Evolutionary conservation across 2,113 vertebrate genomes (phyloP).

Genomic region (Eretmochelys imbricata): DNA sequence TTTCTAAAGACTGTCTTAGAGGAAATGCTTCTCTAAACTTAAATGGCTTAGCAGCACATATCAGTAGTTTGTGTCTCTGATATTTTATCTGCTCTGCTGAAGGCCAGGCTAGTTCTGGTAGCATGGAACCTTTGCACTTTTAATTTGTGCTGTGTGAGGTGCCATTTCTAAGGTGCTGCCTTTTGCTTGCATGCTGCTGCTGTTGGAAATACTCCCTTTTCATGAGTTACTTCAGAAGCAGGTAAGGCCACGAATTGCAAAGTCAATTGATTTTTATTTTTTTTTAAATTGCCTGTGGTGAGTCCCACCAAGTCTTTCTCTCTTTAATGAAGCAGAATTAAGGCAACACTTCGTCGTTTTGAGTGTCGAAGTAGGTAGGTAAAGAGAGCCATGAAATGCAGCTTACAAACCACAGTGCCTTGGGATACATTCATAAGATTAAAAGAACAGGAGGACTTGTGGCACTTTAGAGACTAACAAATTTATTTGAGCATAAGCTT

Average conservation of each 20-base stretch:
- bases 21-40: background rate
- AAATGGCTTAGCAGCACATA: background rate
- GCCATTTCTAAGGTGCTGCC: background rate
- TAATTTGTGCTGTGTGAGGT: background rate
- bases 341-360: background rate
- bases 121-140: background rate
- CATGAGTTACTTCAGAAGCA: background rate
- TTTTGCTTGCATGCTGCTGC: background rate
- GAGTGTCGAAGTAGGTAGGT: background rate
- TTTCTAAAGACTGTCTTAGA: background rate
- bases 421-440: background rate
- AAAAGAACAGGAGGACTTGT: too few species aligned
- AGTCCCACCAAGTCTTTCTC: background rate
- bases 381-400: background rate
- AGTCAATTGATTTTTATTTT: accelerated
- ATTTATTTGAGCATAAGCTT: too few species aligned
- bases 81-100: background rate
- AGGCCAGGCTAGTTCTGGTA: background rate
- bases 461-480: too few species aligned
- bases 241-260: background rate
- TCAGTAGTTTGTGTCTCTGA: background rate
- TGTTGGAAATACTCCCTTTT: background rate
- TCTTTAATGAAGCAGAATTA: background rate
- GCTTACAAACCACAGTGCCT: background rate
- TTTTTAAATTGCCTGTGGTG: background rate